Conservation (phyloP, 2,797 vertebrate species). For the Toxotes lorentzi region DNA sequence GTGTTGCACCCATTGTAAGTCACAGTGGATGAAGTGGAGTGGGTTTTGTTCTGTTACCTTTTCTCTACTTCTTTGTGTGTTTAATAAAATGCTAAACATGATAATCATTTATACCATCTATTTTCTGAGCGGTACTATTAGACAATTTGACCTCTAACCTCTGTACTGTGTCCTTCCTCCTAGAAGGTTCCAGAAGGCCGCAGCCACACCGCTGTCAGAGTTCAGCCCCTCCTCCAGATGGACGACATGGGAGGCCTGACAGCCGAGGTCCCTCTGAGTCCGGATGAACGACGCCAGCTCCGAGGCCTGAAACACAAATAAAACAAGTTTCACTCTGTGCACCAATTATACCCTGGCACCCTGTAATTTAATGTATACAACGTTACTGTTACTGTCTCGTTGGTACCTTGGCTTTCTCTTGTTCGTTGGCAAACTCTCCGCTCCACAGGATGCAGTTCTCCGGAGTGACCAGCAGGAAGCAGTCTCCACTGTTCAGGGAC, state of each 20-base stretch:
- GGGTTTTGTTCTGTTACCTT: neutral
- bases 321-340: neutral
- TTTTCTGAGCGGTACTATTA: neutral
- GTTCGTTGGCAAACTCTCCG: conserved; percentile 83
- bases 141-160: conserved; percentile 69
- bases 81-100: neutral
- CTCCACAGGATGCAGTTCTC: conserved; percentile 85
- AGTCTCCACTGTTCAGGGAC: conserved; percentile 88
- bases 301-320: conserved; percentile 70
- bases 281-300: conserved; percentile 81
- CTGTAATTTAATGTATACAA: no score
- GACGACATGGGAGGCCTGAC: conserved; percentile 75
- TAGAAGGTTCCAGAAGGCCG: conserved; percentile 86
- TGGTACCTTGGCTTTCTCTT: conserved; percentile 85
- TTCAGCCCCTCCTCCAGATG: conserved; percentile 85
- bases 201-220: conserved; percentile 70
- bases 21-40: neutral
- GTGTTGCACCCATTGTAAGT: neutral
- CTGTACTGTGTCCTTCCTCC: conserved; percentile 81
- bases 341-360: no score
- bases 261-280: conserved; percentile 81
- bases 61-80: no score
- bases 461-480: conserved; percentile 85
- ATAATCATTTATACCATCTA: no score
- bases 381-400: neutral